A percentile compares a stretch with the other conserved stretches of the same genome.
Conservation (phyloP, 2,888 invertebrate genomes). For the Lepidonotus clava region DNA sequence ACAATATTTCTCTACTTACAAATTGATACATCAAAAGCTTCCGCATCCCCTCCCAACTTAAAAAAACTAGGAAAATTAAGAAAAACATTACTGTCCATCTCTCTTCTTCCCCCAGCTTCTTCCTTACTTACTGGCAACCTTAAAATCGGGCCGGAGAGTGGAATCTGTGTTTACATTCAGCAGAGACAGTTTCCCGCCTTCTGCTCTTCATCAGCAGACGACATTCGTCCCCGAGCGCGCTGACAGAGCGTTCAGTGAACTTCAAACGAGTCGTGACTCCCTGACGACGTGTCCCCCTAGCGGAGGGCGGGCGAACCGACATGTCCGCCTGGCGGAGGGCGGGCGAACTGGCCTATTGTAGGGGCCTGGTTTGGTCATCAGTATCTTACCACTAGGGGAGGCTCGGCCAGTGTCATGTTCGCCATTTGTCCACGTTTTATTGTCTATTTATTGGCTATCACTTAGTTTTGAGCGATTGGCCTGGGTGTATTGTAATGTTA, state of each 20-base stretch:
- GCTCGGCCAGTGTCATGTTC: neutral
- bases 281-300: neutral
- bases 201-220: slow-evolving; percentile 27
- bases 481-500: neutral
- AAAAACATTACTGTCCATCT: too few species aligned
- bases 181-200: neutral
- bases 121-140: too few species aligned
- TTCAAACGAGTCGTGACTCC: slow-evolving; percentile 6
- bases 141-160: too few species aligned
- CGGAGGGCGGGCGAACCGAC: neutral
- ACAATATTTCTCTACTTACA: too few species aligned
- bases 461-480: too few species aligned
- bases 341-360: neutral
- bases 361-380: neutral
- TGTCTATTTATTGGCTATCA: neutral
- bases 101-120: too few species aligned
- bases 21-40: too few species aligned
- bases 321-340: neutral
- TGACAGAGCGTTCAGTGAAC: slow-evolving; percentile 3
- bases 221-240: neutral
- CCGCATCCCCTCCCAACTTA: neutral
- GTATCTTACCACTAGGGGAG: neutral
- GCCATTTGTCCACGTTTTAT: neutral
- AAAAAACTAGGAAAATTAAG: too few species aligned
- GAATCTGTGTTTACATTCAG: neutral